These are phyloP conservation scores for Subanguina moxae DNA, from an alignment of 1,140 invertebrate genomes.

Conservation along the genomic window DNA sequence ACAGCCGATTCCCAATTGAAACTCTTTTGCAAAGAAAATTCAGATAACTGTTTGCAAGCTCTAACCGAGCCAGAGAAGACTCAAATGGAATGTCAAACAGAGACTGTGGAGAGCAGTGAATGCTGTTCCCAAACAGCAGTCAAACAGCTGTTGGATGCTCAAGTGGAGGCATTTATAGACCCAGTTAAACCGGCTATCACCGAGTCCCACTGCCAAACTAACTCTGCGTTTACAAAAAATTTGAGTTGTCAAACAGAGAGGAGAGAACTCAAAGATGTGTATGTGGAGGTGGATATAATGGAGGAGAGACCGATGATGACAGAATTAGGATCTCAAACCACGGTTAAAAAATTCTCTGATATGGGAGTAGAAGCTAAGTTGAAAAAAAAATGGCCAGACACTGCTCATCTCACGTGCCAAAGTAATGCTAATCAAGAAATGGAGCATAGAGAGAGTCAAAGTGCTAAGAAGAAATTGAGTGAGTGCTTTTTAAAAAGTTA, in stretches of 20 bases:
- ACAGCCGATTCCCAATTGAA: background rate
- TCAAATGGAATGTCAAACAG: background rate
- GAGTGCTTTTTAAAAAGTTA: background rate
- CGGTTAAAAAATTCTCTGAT: background rate
- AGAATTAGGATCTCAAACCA: background rate
- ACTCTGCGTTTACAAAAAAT: too few species aligned
- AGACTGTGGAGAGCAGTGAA: background rate
- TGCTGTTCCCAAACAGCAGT: background rate
- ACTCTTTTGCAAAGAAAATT: background rate
- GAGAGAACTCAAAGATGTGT: too few species aligned
- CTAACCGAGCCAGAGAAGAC: background rate
- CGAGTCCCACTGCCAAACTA: background rate
- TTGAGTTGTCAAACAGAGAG: too few species aligned
- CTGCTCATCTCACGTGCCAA: background rate
- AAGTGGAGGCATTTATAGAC: background rate
- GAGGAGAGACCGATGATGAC: background rate
- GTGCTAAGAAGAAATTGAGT: background rate
- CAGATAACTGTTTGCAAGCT: background rate
- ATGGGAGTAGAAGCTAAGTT: background rate
- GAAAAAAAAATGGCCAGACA: background rate
- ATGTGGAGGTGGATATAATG: too few species aligned
- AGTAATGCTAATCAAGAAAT: background rate
- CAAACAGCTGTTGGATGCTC: background rate
- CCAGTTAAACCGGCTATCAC: background rate
- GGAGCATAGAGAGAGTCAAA: background rate